Evolutionary conservation across 2,888 invertebrate species (phyloP).

Genomic region (Apamea monoglypha): DNA sequence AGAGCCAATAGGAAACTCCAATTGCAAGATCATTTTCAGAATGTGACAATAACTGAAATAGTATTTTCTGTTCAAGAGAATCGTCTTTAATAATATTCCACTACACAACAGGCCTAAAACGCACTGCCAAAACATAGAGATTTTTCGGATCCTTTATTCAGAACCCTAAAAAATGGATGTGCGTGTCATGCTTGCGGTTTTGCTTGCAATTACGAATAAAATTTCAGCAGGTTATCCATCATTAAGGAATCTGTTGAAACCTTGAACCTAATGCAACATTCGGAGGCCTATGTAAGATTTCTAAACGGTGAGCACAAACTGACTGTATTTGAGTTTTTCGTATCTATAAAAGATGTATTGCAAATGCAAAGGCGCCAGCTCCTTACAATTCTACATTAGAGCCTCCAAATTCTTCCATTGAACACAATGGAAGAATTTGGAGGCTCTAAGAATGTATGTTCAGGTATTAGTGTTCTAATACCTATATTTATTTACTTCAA

Average conservation of each 20-base stretch:
- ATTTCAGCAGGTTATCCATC: background rate
- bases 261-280: background rate
- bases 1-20: background rate
- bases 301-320: background rate
- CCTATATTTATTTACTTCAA: too few species aligned
- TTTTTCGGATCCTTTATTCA: background rate
- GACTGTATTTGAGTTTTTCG: background rate
- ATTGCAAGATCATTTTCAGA: background rate
- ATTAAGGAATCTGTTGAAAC: background rate
- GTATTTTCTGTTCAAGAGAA: background rate
- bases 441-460: too few species aligned
- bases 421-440: too few species aligned
- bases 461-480: too few species aligned
- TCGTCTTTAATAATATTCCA: background rate
- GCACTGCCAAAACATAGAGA: background rate
- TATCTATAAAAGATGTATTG: background rate
- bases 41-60: background rate
- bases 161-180: background rate
- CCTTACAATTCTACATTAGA: background rate
- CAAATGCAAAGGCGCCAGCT: background rate
- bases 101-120: background rate
- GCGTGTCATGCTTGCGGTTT: background rate
- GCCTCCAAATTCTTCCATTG: background rate
- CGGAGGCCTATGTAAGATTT: background rate
- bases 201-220: background rate